Percentiles rank a stretch among this genome's conserved stretches.
Conservation (phyloP, 2,113 vertebrate genomes). For the Tachuris rubrigastra region DNA sequence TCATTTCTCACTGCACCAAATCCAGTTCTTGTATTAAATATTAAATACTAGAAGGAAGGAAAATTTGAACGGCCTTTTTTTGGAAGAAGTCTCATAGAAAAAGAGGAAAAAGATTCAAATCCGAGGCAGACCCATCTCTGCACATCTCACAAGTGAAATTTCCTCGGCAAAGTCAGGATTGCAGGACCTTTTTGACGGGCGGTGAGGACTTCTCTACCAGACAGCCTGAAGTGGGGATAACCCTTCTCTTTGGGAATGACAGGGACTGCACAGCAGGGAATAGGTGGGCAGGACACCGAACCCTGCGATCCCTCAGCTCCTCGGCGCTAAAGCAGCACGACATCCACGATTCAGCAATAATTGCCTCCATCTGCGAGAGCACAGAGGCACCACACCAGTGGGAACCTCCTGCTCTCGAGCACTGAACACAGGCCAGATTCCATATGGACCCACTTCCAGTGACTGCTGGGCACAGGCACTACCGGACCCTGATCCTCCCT, state of each 20-base stretch:
- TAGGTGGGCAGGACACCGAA: not conserved
- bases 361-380: not conserved
- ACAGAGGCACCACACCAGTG: not conserved
- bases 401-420: not conserved
- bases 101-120: conserved; percentile 37
- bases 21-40: conserved; percentile 50
- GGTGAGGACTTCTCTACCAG: not conserved
- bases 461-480: not conserved
- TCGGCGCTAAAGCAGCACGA: not conserved
- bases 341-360: not conserved
- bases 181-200: not conserved
- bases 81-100: conserved; percentile 44
- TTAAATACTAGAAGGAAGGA: conserved; percentile 64
- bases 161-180: not conserved
- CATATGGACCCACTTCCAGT: not conserved
- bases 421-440: not conserved
- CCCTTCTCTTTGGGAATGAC: not conserved
- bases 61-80: conserved; percentile 58
- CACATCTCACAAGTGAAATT: conserved; percentile 28
- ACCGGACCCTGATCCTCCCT: not conserved
- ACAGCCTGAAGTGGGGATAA: not conserved
- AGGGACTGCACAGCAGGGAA: not conserved
- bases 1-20: conserved; percentile 47
- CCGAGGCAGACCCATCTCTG: conserved; percentile 24
- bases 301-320: not conserved